Evolutionary conservation across 2,113 vertebrate species (phyloP).

Genomic region (Dromas ardeola): DNA sequence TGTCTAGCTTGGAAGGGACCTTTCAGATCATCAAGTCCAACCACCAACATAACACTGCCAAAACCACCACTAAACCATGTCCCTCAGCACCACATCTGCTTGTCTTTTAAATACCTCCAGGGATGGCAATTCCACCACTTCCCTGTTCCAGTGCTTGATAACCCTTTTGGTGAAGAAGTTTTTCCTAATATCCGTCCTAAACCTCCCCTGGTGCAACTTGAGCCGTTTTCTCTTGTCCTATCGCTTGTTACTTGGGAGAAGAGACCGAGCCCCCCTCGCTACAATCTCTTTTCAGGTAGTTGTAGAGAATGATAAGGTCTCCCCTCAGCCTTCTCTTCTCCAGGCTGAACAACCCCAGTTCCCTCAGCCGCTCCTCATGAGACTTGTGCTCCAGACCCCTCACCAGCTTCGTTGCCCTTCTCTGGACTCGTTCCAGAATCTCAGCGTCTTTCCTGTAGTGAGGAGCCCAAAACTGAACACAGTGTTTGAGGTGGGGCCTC

Average conservation of each 20-base stretch:
- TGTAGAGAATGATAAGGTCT: neutral
- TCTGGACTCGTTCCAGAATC: neutral
- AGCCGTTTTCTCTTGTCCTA: neutral
- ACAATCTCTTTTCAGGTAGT: neutral
- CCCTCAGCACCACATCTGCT: neutral
- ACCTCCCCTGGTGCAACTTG: neutral
- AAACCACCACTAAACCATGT: neutral
- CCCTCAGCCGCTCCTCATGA: neutral
- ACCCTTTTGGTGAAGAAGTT: neutral
- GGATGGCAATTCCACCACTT: neutral
- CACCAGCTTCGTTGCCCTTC: neutral
- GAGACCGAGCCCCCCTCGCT: neutral
- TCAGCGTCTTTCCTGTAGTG: neutral
- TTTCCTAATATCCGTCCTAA: neutral
- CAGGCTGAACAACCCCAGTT: neutral
- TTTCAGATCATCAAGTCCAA: neutral
- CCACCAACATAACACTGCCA: neutral
- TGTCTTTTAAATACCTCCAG: neutral
- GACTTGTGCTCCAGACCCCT: neutral
- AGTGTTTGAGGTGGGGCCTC: neutral
- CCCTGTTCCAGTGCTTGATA: neutral
- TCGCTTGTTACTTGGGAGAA: neutral
- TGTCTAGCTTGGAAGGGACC: too few relatives aligned
- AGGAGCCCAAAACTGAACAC: neutral
- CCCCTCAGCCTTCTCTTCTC: neutral